Evolutionary conservation across 1,140 invertebrate genomes (phyloP).

Genomic region (Meloidogyne floridensis): DNA sequence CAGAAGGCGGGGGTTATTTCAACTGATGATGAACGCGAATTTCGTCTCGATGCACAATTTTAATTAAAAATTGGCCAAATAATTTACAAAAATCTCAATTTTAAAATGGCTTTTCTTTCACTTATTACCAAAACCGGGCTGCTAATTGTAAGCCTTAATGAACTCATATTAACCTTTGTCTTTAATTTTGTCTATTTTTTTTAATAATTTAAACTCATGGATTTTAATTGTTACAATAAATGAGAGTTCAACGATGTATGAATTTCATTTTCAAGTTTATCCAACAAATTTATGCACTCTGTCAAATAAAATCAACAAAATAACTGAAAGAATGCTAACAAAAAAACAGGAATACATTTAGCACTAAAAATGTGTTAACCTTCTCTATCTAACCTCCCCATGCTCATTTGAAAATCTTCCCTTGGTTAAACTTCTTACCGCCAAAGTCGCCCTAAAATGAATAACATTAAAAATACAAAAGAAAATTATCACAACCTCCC

Average conservation of each 20-base stretch:
- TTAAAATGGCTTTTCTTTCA: constrained; percentile 6
- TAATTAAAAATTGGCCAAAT: constrained; percentile 19
- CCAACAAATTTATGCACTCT: constrained; percentile 4
- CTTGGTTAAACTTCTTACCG: constrained; percentile 92
- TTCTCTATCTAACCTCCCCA: neutral
- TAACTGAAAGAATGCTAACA: constrained; percentile 7
- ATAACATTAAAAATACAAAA: constrained; percentile 67
- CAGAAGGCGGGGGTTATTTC: constrained; percentile 89
- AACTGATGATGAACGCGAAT: constrained; percentile 47
- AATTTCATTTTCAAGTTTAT: neutral
- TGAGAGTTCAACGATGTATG: no score
- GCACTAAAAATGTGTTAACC: no score
- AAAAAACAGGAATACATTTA: neutral
- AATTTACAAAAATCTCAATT: neutral
- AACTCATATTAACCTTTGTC: neutral
- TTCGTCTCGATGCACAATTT: constrained; percentile 48
- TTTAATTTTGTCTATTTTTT: neutral
- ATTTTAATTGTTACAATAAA: no score
- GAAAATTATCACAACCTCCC: constrained; percentile 76
- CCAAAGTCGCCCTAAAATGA: constrained; percentile 59
- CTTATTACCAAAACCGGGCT: neutral
- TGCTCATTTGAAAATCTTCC: constrained; percentile 94
- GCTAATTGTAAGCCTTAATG: neutral
- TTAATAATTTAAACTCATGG: no score
- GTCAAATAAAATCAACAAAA: neutral